These are phyloP conservation scores for Scatophagus argus DNA, from an alignment of 2,113 vertebrate genomes.

Conservation along the genomic window DNA sequence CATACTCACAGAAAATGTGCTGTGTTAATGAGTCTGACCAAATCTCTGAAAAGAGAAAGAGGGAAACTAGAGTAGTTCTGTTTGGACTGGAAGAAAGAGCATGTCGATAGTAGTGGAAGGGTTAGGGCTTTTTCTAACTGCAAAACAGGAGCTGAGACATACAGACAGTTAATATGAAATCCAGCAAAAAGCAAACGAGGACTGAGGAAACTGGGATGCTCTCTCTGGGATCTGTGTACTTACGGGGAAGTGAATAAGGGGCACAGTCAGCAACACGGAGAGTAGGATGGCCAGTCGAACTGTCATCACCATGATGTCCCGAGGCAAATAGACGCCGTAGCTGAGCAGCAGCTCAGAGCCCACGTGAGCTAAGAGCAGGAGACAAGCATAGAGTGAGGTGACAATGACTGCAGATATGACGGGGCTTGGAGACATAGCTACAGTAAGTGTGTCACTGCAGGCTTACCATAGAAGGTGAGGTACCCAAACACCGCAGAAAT, in stretches of 20 bases:
- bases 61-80: not conserved
- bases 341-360: slow-evolving; percentile 89
- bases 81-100: not conserved
- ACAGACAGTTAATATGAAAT: not conserved
- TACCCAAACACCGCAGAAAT: slow-evolving; percentile 95
- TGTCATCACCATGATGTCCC: slow-evolving; percentile 87
- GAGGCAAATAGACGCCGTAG: slow-evolving; percentile 88
- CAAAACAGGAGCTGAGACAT: not conserved
- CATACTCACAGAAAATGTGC: not conserved
- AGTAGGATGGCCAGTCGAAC: slow-evolving; percentile 91
- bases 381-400: not conserved
- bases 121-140: too few relatives aligned
- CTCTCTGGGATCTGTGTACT: slow-evolving; percentile 67
- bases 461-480: slow-evolving; percentile 95
- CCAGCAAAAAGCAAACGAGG: not conserved
- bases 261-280: slow-evolving; percentile 92
- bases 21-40: not conserved
- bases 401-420: not conserved
- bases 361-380: slow-evolving; percentile 85
- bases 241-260: slow-evolving; percentile 97
- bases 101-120: not conserved
- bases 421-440: too few relatives aligned
- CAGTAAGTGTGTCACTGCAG: not conserved
- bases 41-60: not conserved
- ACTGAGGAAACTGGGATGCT: not conserved